Evolutionary conservation across 1,140 invertebrate genomes (phyloP).

Genomic region (Zaprionus kolodkinae): DNA sequence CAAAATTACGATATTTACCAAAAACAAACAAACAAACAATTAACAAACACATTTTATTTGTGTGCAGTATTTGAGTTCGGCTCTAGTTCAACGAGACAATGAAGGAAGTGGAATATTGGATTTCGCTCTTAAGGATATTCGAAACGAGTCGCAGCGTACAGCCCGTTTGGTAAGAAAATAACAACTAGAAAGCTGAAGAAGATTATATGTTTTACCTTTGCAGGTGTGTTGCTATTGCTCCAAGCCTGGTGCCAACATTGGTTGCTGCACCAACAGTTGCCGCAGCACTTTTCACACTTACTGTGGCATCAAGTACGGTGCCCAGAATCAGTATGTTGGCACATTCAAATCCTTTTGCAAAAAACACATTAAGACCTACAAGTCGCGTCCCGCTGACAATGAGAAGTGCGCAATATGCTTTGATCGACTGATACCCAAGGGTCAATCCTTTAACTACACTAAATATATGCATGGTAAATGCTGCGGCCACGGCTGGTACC

Average conservation of each 20-base stretch:
- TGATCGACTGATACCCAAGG: not conserved
- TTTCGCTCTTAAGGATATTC: slow-evolving; percentile 47
- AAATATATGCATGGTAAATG: slow-evolving; percentile 36
- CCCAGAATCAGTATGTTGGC: slow-evolving; percentile 36
- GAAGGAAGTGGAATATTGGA: slow-evolving; percentile 10
- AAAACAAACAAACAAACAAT: not conserved
- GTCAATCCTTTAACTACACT: slow-evolving; percentile 18
- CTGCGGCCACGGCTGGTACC: slow-evolving; percentile 63
- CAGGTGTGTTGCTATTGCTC: slow-evolving; percentile 45
- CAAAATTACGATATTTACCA: not conserved
- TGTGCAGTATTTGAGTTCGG: slow-evolving; percentile 59
- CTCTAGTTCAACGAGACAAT: slow-evolving; percentile 45
- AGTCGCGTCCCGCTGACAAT: not conserved
- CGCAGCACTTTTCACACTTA: slow-evolving; percentile 47
- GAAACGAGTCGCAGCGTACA: slow-evolving; percentile 26
- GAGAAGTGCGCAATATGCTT: slow-evolving; percentile 51
- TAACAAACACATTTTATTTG: not conserved
- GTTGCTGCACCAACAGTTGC: slow-evolving; percentile 35
- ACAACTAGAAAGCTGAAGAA: not conserved
- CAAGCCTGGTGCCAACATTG: slow-evolving; percentile 43
- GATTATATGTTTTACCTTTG: not conserved
- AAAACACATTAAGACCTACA: slow-evolving; percentile 6
- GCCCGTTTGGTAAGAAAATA: slow-evolving; percentile 18
- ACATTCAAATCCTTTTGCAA: slow-evolving; percentile 54
- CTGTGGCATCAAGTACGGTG: slow-evolving; percentile 36